Conservation (phyloP, 2,113 vertebrate genomes). For the Lophius piscatorius region DNA sequence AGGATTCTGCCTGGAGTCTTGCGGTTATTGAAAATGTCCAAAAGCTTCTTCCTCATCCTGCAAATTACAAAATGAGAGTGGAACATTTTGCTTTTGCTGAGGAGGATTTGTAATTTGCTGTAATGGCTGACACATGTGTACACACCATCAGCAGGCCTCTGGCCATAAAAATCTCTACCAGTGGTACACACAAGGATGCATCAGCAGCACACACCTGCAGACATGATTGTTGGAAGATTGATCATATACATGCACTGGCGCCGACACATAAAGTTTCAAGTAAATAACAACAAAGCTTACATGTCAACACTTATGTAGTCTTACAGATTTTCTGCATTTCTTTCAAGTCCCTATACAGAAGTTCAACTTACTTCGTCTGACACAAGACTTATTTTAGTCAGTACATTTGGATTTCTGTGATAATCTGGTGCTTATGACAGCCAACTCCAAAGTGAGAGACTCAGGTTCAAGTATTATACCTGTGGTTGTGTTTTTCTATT, state of each 20-base stretch:
- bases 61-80: conserved; percentile 72
- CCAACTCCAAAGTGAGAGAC: too few species aligned
- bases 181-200: conserved; percentile 34
- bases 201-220: conserved; percentile 52
- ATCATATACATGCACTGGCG: conserved; percentile 15
- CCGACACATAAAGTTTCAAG: conserved; percentile 8
- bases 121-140: conserved; percentile 80
- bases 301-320: too few species aligned
- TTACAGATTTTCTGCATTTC: too few species aligned
- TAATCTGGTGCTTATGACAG: too few species aligned
- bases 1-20: conserved; percentile 49
- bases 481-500: too few species aligned
- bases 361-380: too few species aligned
- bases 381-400: too few species aligned
- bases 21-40: conserved; percentile 57
- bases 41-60: conserved; percentile 64
- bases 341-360: too few species aligned
- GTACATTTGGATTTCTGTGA: too few species aligned
- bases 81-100: conserved; percentile 63
- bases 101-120: conserved; percentile 73
- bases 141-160: conserved; percentile 52
- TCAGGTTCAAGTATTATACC: too few species aligned
- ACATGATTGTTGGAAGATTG: conserved; percentile 14
- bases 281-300: too few species aligned
- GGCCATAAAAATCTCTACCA: conserved; percentile 65